Base-by-base conservation (phyloP, 2,888 invertebrate genomes). In the Drosophila greeni region DNA sequence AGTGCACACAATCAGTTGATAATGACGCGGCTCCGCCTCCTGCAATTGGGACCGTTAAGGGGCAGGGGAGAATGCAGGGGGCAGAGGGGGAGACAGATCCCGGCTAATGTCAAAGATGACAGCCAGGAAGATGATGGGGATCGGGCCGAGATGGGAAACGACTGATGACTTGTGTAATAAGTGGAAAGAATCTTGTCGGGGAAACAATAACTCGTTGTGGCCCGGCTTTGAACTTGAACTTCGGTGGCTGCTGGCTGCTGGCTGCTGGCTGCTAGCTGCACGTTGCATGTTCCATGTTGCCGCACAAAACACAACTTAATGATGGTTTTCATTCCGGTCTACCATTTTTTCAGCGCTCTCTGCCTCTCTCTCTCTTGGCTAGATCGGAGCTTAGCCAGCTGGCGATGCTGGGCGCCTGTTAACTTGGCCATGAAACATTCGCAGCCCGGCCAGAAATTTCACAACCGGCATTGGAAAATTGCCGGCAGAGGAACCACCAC, bases 341-440 rank as follows among this genome's bases (percentile, higher is more conserved):
- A 42, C 53, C 71, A 57, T 53, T 55, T 54, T 66, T 23, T 64
- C 20, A 31, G 24, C 20, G n/a, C n/a, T 52, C 11, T 53, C 53
- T 33, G 37, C 39, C 20, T 42, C 23, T 42, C 39, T 20, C 23
- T 33, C 33, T 23, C 36, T 34, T 24, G 45, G 67, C 73, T 72
- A 77, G 74, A 70, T 70, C 71, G 56, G 24, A 49, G 43, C 55
- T 23, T 40, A 49, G 56, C 45, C 55, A 59, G 37, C 42, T 45
- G 57, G 66, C 68, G 54, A 8, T 31, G 53, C 82, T 82, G 82
- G 47, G 84, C 82, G 82, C 82, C 82, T 85, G 85, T 71, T 82
- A 84, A 82, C 85, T 81, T 82, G 82, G 82, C 82, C 82, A 82
- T 82, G 82, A 82, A 82, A 82, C 84, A 82, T 83, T 82, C 68